Conservation (phyloP, 2,113 vertebrate species). For the Actenoides lindsayi region DNA sequence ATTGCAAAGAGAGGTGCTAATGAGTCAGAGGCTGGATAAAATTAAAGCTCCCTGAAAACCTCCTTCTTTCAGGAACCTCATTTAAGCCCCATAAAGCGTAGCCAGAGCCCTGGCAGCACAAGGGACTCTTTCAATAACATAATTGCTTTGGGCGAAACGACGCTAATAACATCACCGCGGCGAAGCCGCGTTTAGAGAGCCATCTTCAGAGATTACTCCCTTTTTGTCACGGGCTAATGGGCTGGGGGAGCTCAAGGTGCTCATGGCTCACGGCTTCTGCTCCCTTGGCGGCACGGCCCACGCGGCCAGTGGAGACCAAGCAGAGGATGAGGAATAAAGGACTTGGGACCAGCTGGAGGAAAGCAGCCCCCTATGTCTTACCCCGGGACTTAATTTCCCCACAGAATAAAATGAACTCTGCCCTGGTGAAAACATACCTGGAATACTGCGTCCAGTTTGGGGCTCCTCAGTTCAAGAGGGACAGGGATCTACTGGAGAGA, state of each 20-base stretch:
- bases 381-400: not conserved
- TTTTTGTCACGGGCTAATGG: not conserved
- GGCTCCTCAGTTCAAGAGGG: no score
- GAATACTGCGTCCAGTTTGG: no score
- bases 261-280: not conserved
- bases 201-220: not conserved
- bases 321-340: not conserved
- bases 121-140: slow-evolving; percentile 3
- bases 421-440: no score
- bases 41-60: not conserved
- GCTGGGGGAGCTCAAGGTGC: not conserved
- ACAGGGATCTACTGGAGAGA: no score
- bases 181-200: not conserved
- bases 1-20: not conserved
- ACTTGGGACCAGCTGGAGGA: not conserved
- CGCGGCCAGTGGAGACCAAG: not conserved
- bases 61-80: not conserved
- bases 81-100: slow-evolving; percentile 13
- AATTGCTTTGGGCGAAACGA: not conserved
- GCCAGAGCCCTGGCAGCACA: not conserved
- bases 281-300: not conserved
- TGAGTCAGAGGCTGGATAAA: not conserved
- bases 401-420: not conserved
- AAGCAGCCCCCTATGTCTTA: not conserved
- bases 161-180: not conserved